Evolutionary conservation across 2,888 invertebrate species (phyloP), one percentile per base, ranked within the genome.

Genomic region (Enchytraeus crypticus): DNA sequence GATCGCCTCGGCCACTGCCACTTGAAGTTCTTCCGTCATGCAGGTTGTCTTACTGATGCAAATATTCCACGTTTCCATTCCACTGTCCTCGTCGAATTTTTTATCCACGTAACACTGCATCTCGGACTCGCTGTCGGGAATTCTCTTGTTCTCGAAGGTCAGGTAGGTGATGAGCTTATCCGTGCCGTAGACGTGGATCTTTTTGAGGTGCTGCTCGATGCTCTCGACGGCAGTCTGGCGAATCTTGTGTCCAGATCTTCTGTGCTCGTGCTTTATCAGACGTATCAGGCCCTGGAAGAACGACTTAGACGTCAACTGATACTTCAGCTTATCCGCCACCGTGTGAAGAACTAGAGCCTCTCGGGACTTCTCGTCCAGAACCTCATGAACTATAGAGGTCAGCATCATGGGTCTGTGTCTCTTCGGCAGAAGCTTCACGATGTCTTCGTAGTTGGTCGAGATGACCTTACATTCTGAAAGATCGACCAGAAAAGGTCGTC

Each of bases 51-150:
- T 67, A 56, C 64, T 63, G 49, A 70, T 55, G 53, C 65, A 69
- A 43, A 70, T 57, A 57, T 61, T 63, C 70, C 70, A 70, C 3
- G 64, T 45, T 30, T 60, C 51, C 2, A 54, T 59, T 3, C 59
- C 63, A 2, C 30, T 55, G 21, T 66, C 61, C 11, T 61, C 65
- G 23, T 63, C 64, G n/a, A 32, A 5, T 26, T 51, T 58, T 46
- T 65, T 64, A 11, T 68, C 69, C 8, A 64, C 65, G 51, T 69
- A 70, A 43, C 70, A 70, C 55, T 70, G 65, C 26, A 64, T 54
- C 53, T 70, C 67, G 21, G 59, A 57, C 45, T 67, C 69, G 34
- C 69, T 70, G 11, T 59, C 63, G n/a, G 26, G 43, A n/a, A 70
- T 60, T 34, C 60, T 38, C 30, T 61, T 32, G 27, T 57, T 60